Evolutionary conservation across 1,140 invertebrate species (phyloP), one percentile per base, ranked within the genome.

Genomic region (Orchestia grillus): DNA sequence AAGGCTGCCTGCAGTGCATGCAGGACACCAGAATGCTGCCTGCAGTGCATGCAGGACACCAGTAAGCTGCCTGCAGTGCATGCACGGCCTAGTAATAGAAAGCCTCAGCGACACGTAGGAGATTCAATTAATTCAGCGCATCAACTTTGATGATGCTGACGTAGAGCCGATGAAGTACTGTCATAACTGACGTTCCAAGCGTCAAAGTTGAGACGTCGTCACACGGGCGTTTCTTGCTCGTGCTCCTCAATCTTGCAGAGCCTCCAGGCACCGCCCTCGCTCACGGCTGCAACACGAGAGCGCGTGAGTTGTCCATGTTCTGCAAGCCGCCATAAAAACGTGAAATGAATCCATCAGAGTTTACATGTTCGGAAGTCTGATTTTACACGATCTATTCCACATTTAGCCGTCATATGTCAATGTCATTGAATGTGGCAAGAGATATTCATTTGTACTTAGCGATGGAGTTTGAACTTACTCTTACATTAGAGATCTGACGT

Each of bases 171-270:
- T n/a, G 47, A 8, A 53, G 47, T 6, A 6, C 47, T 53, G 15
- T 77, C 11, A 23, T 77, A 3, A 77, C 11, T 1, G 62, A 77
- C 62, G 62, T 77, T 1, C 15, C 36, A 77, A 28, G 36, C 62
- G 62, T 77, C 28, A 77, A 77, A 36, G 11, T 90, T 90, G 88
- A 44, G 88, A 41, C 41, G 92, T 45, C 44, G 92, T 94, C 92
- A 94, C 92, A 94, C 92, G 8, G 92, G 92, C 43, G 92, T 94
- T 44, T 94, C 92, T 47, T 94, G 92, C 44, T 94, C 92, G 92
- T 94, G 92, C 36, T 94, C 92, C 11, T 94, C 92, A 47, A 94
- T 94, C 40, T 47, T 94, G 19, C 92, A 6, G 36, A 94, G 92
- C 8, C 92, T 8, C 92, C 92, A 94, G 43, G 92, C 41, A 19